Evolutionary conservation across 2,888 invertebrate genomes (phyloP).

Genomic region (Heliconius cydno): DNA sequence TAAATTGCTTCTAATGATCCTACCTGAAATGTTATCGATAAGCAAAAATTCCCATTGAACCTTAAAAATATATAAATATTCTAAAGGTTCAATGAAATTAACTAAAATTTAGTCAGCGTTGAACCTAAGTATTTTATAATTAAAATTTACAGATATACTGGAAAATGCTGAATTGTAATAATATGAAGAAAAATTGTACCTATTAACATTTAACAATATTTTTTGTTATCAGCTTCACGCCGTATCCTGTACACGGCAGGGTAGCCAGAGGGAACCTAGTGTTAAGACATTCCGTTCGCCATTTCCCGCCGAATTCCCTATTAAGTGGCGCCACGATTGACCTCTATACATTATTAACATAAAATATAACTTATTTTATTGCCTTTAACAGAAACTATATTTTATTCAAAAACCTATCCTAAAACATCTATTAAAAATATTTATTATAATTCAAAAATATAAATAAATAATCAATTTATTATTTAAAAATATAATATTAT

Average conservation of each 20-base stretch:
- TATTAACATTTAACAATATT: too few relatives aligned
- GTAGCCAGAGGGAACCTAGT: too few relatives aligned
- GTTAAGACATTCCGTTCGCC: neutral
- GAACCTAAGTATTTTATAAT: too few relatives aligned
- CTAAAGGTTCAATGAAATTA: too few relatives aligned
- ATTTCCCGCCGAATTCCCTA: too few relatives aligned
- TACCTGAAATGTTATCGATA: conserved; percentile 83
- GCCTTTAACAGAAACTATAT: neutral
- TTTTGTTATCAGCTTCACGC: too few relatives aligned
- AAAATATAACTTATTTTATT: neutral
- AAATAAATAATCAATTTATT: neutral
- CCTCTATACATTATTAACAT: neutral
- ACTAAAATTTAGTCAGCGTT: too few relatives aligned
- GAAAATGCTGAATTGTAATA: too few relatives aligned
- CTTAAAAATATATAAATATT: neutral
- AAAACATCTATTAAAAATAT: neutral
- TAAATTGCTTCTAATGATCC: conserved; percentile 94
- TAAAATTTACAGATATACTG: too few relatives aligned
- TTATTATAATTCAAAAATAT: neutral
- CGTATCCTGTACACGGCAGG: too few relatives aligned
- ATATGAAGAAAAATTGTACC: too few relatives aligned
- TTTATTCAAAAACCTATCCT: neutral
- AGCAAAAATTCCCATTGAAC: neutral
- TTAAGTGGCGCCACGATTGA: too few relatives aligned
- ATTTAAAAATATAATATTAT: neutral